These are phyloP conservation scores for Rhinogobio ventralis DNA, from an alignment of 2,797 vertebrate genomes.

Conservation along the genomic window DNA sequence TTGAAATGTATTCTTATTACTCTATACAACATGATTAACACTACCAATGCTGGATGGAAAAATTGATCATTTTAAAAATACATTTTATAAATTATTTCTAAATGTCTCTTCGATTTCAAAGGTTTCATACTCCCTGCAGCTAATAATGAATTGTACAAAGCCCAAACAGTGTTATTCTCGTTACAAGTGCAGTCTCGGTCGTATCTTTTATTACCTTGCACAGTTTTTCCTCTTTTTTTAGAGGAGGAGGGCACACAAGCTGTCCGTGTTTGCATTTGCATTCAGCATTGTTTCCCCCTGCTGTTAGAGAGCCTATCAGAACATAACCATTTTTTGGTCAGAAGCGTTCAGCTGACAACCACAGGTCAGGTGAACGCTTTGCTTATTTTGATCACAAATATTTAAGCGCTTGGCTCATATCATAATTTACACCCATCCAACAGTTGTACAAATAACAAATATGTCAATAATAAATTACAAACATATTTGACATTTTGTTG, in stretches of 20 bases:
- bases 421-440: neutral
- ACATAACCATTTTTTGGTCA: neutral
- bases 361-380: too few species aligned
- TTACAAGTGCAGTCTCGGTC: neutral
- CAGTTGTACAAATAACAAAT: neutral
- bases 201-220: neutral
- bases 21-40: neutral
- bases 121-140: neutral
- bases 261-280: conserved; percentile 10
- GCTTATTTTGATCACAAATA: neutral
- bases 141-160: neutral
- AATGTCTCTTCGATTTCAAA: neutral
- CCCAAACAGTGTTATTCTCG: neutral
- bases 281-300: neutral
- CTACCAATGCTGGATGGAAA: too few species aligned
- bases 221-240: neutral
- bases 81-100: neutral
- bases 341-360: neutral
- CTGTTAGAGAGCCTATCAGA: neutral
- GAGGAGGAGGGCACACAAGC: neutral
- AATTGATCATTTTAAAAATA: neutral
- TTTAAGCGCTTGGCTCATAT: neutral
- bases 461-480: neutral
- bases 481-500: neutral
- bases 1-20: neutral